Evolutionary conservation across 30 jellyfish, hydroid and myxozoan genomes (phyloP).

Genomic region (Chironex yamaguchii): DNA sequence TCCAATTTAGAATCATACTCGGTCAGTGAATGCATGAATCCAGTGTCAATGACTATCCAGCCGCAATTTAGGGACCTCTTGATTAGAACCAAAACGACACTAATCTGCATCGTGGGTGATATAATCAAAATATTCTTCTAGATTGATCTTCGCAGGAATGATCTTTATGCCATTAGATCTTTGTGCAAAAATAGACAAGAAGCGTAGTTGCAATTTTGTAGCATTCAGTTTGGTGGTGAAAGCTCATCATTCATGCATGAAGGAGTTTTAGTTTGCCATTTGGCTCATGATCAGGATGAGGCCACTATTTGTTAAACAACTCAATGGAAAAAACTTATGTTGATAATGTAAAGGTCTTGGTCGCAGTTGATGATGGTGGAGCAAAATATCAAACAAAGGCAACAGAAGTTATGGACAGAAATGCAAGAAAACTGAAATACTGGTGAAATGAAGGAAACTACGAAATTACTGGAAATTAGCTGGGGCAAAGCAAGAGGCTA

Average conservation of each 20-base stretch:
- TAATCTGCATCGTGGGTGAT: too few relatives aligned
- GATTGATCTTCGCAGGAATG: too few relatives aligned
- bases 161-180: too few relatives aligned
- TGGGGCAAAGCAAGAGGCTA: not conserved
- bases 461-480: not conserved
- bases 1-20: conserved; percentile 51
- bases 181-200: too few relatives aligned
- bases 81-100: too few relatives aligned
- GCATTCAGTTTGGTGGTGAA: conserved; percentile 9
- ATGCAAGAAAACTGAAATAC: not conserved
- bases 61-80: too few relatives aligned
- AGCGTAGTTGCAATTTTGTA: not conserved
- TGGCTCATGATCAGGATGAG: not conserved
- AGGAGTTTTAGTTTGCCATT: not conserved
- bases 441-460: not conserved
- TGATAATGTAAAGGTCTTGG: not conserved
- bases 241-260: not conserved
- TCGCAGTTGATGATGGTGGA: not conserved
- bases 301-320: not conserved
- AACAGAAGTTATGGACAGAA: not conserved
- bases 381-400: not conserved
- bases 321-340: conserved; percentile 5
- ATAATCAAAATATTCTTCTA: too few relatives aligned
- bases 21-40: conserved; percentile 63
- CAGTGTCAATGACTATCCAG: too few relatives aligned